Percentiles rank a stretch among this genome's conserved stretches.
Evolutionary conservation across 2,113 vertebrate genomes (phyloP).

Genomic region (Ictalurus furcatus): DNA sequence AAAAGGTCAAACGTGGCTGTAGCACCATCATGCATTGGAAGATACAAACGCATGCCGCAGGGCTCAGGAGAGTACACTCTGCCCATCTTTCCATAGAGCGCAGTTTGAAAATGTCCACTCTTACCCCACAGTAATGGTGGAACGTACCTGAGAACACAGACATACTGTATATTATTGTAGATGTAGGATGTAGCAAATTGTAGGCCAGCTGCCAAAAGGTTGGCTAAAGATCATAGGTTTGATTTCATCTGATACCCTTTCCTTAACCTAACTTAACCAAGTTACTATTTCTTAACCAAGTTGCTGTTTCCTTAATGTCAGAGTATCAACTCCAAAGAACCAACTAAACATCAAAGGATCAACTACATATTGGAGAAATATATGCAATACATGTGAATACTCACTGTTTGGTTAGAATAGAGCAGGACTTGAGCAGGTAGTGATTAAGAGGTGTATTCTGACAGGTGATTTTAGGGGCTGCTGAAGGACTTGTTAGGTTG

Average conservation of each 20-base stretch:
- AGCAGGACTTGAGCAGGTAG: slow-evolving; percentile 89
- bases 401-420: slow-evolving; percentile 92
- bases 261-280: background rate
- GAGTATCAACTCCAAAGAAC: background rate
- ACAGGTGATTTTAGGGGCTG: slow-evolving; percentile 80
- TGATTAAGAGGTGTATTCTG: slow-evolving; percentile 84
- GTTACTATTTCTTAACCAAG: background rate
- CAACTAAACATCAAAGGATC: background rate
- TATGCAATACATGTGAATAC: slow-evolving; percentile 57
- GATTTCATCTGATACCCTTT: background rate
- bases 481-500: slow-evolving; percentile 89
- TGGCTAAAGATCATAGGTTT: background rate
- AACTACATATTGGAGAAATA: background rate
- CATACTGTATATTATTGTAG: background rate
- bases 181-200: background rate
- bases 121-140: slow-evolving; percentile 95
- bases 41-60: slow-evolving; percentile 82
- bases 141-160: slow-evolving; percentile 79
- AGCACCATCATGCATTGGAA: slow-evolving; percentile 91
- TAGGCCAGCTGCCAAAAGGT: background rate
- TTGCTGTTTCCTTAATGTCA: too few relatives aligned
- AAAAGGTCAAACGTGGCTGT: slow-evolving; percentile 95
- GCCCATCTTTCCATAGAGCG: slow-evolving; percentile 92
- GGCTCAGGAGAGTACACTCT: slow-evolving; percentile 87
- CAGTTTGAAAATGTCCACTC: slow-evolving; percentile 93